A percentile compares a stretch with the other conserved stretches of the same genome.
Evolutionary conservation across 2,888 invertebrate species (phyloP).

Genomic region (Eugnorisma glareosa): DNA sequence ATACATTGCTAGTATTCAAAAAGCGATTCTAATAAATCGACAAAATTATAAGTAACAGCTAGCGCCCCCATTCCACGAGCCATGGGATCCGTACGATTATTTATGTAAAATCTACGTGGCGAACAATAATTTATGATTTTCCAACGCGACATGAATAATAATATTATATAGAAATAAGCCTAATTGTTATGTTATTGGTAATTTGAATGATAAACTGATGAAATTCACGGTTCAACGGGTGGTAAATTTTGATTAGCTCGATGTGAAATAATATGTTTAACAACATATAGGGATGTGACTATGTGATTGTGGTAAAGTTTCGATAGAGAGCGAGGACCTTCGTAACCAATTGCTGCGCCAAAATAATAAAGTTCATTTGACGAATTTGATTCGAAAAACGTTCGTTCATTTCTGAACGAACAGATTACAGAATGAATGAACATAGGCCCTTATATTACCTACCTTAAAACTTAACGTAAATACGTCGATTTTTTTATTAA

Average conservation of each 20-base stretch:
- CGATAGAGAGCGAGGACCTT: not conserved
- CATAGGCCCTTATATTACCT: too few species aligned
- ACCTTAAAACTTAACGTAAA: too few species aligned
- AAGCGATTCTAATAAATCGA: conserved; percentile 44
- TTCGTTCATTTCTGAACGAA: too few species aligned
- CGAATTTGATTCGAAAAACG: not conserved
- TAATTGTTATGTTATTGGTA: conserved; percentile 61
- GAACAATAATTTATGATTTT: conserved; percentile 73
- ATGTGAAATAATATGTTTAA: conserved; percentile 33
- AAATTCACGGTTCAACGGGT: conserved; percentile 35
- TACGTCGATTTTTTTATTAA: too few species aligned
- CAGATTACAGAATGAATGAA: not conserved
- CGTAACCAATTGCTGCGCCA: not conserved
- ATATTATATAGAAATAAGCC: conserved; percentile 48
- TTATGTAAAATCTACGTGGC: conserved; percentile 68
- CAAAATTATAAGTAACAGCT: conserved; percentile 46
- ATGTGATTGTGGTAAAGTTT: not conserved
- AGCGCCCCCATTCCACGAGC: conserved; percentile 22
- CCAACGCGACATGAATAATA: conserved; percentile 66
- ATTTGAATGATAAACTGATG: conserved; percentile 55
- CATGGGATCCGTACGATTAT: conserved; percentile 55
- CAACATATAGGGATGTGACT: not conserved
- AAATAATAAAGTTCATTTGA: not conserved
- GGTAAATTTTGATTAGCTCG: conserved; percentile 42
- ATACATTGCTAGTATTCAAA: conserved; percentile 33